Conservation (phyloP, 1,140 invertebrate genomes). For the Mesaphorura yosii region DNA sequence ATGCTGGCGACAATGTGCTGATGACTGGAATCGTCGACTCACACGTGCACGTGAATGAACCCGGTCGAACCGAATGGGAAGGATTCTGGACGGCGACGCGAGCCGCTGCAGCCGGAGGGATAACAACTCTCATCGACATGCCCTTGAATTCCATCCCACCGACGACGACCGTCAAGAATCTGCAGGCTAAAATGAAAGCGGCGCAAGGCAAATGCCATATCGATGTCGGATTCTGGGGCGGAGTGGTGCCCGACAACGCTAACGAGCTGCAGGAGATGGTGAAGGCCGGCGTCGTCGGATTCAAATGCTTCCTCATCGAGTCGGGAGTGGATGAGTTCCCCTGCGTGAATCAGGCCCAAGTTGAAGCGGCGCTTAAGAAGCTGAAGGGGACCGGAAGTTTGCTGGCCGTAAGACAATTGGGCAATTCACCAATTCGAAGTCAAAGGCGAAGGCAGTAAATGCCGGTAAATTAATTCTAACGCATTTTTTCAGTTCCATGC, state of each 20-base stretch:
- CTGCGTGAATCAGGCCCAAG: slow-evolving; percentile 44
- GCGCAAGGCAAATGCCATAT: slow-evolving; percentile 51
- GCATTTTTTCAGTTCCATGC: slow-evolving; percentile 50
- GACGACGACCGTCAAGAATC: slow-evolving; percentile 49
- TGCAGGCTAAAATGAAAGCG: slow-evolving; percentile 46
- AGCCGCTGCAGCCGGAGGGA: slow-evolving; percentile 57
- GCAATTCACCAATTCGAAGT: too few relatives aligned
- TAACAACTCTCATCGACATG: slow-evolving; percentile 62
- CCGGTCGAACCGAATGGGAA: slow-evolving; percentile 61
- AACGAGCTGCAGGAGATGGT: slow-evolving; percentile 47
- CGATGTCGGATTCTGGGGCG: slow-evolving; percentile 65
- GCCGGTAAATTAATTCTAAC: too few relatives aligned
- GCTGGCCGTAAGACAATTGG: slow-evolving; percentile 43
- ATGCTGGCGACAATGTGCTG: slow-evolving; percentile 48
- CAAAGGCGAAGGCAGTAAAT: too few relatives aligned
- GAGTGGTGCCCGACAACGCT: slow-evolving; percentile 51
- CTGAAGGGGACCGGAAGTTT: slow-evolving; percentile 45
- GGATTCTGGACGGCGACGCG: slow-evolving; percentile 54
- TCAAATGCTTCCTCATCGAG: slow-evolving; percentile 59
- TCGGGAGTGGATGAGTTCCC: slow-evolving; percentile 55
- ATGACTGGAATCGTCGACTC: slow-evolving; percentile 77
- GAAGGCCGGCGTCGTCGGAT: slow-evolving; percentile 53
- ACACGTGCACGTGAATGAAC: slow-evolving; percentile 79
- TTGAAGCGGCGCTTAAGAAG: slow-evolving; percentile 44
- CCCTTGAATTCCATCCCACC: slow-evolving; percentile 61